phyloP scores from a whole-genome alignment of 2,888 invertebrate species.

The Lamellibrachia satsuma region DNA sequence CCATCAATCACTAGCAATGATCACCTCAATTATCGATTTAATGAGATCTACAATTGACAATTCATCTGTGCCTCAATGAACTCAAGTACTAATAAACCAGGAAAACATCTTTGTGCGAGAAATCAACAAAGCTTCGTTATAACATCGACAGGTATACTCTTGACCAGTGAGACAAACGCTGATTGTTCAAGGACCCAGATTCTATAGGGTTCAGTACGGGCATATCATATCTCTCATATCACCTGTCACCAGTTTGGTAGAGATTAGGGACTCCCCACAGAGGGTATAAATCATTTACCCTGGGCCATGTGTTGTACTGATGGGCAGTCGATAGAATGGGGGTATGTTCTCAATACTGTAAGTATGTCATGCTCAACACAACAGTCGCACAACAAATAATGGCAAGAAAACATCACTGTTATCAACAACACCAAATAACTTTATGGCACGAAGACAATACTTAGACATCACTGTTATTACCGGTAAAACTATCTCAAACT shows the following conservation, averaged over 20 bases:
- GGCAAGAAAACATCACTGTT: not conserved
- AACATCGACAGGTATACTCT: not conserved
- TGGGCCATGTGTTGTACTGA: not conserved
- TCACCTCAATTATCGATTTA: conserved; percentile 1
- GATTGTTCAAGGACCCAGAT: not conserved
- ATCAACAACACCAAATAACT: not conserved
- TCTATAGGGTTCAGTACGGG: not conserved
- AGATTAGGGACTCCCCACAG: not conserved
- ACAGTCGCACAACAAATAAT: not conserved
- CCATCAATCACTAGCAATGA: not conserved
- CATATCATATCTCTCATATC: not conserved
- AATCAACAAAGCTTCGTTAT: not conserved
- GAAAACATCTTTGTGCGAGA: conserved; percentile 12
- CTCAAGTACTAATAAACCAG: not conserved
- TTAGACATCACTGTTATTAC: not conserved
- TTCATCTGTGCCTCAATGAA: not conserved
- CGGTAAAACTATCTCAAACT: not conserved
- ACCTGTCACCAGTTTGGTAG: not conserved
- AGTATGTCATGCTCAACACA: not conserved
- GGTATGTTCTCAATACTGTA: not conserved
- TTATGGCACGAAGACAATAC: not conserved
- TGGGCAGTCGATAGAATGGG: not conserved
- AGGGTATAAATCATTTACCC: conserved; percentile 5
- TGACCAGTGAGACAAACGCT: not conserved
- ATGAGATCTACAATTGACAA: not conserved